Conservation (phyloP, 23 tunicate genomes). For the Aplidium turbinatum region DNA sequence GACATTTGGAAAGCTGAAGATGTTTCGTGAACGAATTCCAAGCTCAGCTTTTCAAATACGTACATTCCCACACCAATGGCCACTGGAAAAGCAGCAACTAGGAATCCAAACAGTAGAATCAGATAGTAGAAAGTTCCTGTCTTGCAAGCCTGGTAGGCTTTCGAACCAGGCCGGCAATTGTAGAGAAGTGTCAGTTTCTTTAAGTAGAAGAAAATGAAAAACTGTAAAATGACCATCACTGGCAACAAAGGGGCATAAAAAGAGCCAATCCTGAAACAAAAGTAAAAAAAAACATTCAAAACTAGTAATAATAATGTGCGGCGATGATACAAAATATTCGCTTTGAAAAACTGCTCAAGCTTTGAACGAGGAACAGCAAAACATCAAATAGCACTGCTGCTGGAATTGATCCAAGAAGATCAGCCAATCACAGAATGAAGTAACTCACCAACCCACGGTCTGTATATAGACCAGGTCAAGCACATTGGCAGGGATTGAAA, state of each 20-base stretch:
- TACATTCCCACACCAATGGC: constrained; percentile 56
- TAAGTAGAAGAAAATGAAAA: constrained; percentile 77
- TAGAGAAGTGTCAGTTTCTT: constrained; percentile 56
- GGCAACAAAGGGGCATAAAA: constrained; percentile 75
- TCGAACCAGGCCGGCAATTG: constrained; percentile 65
- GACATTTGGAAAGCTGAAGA: no score
- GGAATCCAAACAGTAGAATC: constrained; percentile 58
- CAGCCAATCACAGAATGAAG: no score
- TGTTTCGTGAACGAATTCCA: no score
- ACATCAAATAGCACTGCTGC: no score
- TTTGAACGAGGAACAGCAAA: no score
- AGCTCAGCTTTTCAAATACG: no score
- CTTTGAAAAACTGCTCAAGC: no score
- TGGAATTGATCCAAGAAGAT: no score
- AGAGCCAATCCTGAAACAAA: constrained; percentile 87
- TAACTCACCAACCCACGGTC: constrained; percentile 88
- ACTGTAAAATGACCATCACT: constrained; percentile 68
- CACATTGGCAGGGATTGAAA: constrained; percentile 67
- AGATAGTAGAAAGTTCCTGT: constrained; percentile 69
- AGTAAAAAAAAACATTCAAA: no score
- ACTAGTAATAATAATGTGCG: no score
- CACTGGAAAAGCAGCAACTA: constrained; percentile 70
- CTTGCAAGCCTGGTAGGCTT: constrained; percentile 30
- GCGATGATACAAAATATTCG: no score
- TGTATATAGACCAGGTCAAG: constrained; percentile 85